Evolutionary conservation across 2,113 vertebrate species (phyloP), one percentile per base, ranked within the genome.

Genomic region (Riparia riparia): DNA sequence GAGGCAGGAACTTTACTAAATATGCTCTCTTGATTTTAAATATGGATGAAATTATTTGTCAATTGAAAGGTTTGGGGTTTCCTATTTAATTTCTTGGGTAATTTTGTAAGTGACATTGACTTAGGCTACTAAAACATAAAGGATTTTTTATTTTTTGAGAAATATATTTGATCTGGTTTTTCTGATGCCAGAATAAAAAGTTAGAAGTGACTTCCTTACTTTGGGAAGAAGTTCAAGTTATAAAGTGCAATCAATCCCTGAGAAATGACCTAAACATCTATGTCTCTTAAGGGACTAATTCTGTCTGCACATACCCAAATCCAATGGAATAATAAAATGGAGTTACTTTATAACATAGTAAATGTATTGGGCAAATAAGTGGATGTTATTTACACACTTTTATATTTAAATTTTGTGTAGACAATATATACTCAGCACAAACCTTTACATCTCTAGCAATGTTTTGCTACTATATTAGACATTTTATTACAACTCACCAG

Each of bases 241-340:
- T 14, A 81, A 78, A 68, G 25, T 49, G 9, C 72, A 86, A 86
- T 41, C 10, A 10, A 17, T 39, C 73, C 74, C 84, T 53, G 34
- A 87, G 78, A 58, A 96, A 68, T 15, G 0, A 93, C 71, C 70
- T 90, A 49, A 82, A 92, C 26, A 7, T 10, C 3, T 34, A 4
- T 49, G 39, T 63, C 78, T 69, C 51, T 87, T 68, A 84, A 84
- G 64, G 72, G 56, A 89, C 32, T 60, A 78, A 68, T 80, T 93
- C 79, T 92, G 56, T n/a, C 84, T 93, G 64, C 71, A 68, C 51
- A 41, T 42, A 89, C 16, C 17, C 71, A 74, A 90, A 93, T 61
- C 41, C 94, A 88, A 69, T 68, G 44, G 47, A 92, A 74, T 92
- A 86, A 82, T 90, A 79, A 94, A 89, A 84, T 14, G 7, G 25